Evolutionary conservation across 2,888 invertebrate genomes (phyloP).

Genomic region (Eilema caniola): DNA sequence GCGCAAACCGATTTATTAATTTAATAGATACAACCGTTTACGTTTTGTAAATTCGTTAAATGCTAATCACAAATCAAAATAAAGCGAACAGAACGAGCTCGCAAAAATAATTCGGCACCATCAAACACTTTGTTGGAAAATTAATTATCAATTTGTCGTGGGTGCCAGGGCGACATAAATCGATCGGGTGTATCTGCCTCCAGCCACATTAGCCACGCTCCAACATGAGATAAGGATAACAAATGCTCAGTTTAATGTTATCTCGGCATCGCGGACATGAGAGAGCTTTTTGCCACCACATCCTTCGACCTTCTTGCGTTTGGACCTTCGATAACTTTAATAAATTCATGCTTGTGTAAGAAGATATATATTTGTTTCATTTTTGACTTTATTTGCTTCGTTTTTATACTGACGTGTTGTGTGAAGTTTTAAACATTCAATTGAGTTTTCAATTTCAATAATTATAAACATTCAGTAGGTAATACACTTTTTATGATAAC

Average conservation of each 20-base stretch:
- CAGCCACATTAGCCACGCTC: slow-evolving; percentile 86
- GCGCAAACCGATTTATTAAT: slow-evolving; percentile 48
- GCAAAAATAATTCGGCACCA: slow-evolving; percentile 83
- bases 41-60: slow-evolving; percentile 60
- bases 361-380: slow-evolving; percentile 45
- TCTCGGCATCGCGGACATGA: slow-evolving; percentile 85
- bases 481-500: too few species aligned
- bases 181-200: slow-evolving; percentile 83
- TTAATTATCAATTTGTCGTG: slow-evolving; percentile 87
- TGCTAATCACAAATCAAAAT: slow-evolving; percentile 68
- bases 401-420: slow-evolving; percentile 28
- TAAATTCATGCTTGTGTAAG: slow-evolving; percentile 55
- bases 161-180: slow-evolving; percentile 85
- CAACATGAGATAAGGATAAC: slow-evolving; percentile 84
- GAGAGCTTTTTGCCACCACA: slow-evolving; percentile 86
- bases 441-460: background rate
- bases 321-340: slow-evolving; percentile 59
- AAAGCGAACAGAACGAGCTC: slow-evolving; percentile 55
- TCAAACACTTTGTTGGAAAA: slow-evolving; percentile 82
- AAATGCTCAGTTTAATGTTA: slow-evolving; percentile 87
- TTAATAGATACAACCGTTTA: slow-evolving; percentile 31
- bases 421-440: background rate
- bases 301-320: slow-evolving; percentile 76
- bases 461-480: too few species aligned
- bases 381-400: slow-evolving; percentile 38